Evolutionary conservation across 2,113 vertebrate species (phyloP), one percentile per base, ranked within the genome.

Genomic region (Pluvialis apricaria): DNA sequence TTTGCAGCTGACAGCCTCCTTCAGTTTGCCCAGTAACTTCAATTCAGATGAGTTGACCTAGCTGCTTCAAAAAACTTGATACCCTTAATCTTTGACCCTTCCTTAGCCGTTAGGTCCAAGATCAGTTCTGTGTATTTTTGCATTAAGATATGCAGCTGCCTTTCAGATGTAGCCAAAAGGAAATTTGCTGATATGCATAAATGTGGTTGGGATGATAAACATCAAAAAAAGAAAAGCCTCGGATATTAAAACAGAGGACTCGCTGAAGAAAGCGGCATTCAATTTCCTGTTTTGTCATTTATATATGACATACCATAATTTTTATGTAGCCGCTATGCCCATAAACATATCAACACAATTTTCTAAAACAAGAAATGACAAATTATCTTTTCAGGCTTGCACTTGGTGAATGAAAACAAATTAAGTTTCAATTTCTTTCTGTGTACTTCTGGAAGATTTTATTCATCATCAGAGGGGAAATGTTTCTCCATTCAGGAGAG

Each of bases 281-380:
- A 97, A 96, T 98, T 98, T 98, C 96, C 96, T 96, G 85, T 94
- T 91, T 87, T 96, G 92, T 97, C 97, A 93, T 96, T 98, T 97
- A 82, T 86, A 38, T 96, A 88, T 90, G 90, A 71, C 66, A 93
- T 95, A 45, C 80, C 71, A 70, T 97, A 95, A 97, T 96, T 97
- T 94, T 97, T 97, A 92, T 95, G 29, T 82, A 90, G 86, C 95
- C 70, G 34, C 88, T 78, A 66, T 97, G 88, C 92, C 96, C 69
- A 68, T 97, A 97, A 98, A 96, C 83, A 34, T 95, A 96, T 97
- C 91, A 97, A 90, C 81, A 60, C 88, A 87, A 92, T 95, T 94
- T 97, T 95, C 92, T 94, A 66, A 95, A 97, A 94, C 94, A 94
- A 97, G 95, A 98, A 98, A 95, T 97, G 96, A 97, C 94, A 98